Evolutionary conservation across 2,888 invertebrate genomes (phyloP), one percentile per base, ranked within the genome.

Genomic region (Napeogenes inachia): DNA sequence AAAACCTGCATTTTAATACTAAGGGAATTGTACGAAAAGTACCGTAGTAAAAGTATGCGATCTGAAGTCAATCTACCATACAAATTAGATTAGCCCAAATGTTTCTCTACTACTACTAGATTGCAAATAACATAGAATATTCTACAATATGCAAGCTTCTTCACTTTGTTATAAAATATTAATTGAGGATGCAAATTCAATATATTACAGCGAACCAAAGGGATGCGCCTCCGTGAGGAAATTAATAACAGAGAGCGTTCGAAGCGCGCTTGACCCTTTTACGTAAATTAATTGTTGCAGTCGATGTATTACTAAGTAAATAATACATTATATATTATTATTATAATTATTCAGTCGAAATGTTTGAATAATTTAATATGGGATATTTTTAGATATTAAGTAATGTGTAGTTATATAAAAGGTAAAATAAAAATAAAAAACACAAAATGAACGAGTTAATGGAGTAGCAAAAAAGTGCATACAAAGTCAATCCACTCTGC

Each of bases 211-310:
- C n/a, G 50, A 50, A 30, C 30, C 50, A 21, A 30, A 50, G 50
- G 50, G 50, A 50, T 50, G 50, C 50, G 50, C 30, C 50, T 50
- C 50, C 30, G 50, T 2, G 30, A 30, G 50, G 50, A 50, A 50
- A 50, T 50, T 50, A 59, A 62, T 55, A 62, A 50, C 55, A 33
- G 38, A 33, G 45, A 13, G 56, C 45, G 13, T 33, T 58, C 30
- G 21, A 45, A 60, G 46, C 46, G 57, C 54, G 47, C 60, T 60
- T 63, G 63, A 63, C 60, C 63, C 32, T 38, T 30, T 50, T 50
- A 50, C 50, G 30, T 30, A 30, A 21, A 50, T 50, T 50, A 50
- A 50, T 50, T 50, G 50, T 30, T 50, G 50, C 50, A 50, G 30
- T 10, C 3, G 42, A 42, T 10, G 8, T 42, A 42, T 42, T 42